phyloP scores from a whole-genome alignment of 2,888 invertebrate species.

The Caenorhabditis sp. region DNA sequence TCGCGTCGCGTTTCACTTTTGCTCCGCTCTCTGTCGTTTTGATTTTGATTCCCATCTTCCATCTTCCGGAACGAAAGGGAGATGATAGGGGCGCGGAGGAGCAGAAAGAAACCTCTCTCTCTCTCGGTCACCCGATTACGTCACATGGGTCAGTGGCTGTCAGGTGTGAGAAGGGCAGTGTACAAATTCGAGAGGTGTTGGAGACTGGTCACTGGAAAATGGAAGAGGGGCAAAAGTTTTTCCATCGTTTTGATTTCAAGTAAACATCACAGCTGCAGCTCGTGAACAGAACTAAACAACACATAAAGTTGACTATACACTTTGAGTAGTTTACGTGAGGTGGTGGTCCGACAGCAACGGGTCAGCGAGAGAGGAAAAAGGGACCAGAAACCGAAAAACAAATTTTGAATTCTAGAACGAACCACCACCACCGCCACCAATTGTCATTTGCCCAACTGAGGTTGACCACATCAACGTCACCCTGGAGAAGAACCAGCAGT shows the following conservation, averaged over 20 bases:
- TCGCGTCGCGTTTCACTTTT: too few species aligned
- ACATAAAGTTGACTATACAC: conserved; percentile 49
- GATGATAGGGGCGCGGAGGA: conserved; percentile 20
- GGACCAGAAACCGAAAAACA: background rate
- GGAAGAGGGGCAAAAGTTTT: conserved; percentile 3
- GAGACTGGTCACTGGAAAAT: conserved; percentile 48
- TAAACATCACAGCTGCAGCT: conserved; percentile 18
- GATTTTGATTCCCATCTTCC: too few species aligned
- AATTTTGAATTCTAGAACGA: conserved; percentile 57
- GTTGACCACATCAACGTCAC: conserved; percentile 80
- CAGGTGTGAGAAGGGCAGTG: conserved; percentile 48
- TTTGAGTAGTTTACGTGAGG: conserved; percentile 2
- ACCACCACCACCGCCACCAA: conserved; percentile 79
- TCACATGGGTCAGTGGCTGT: conserved; percentile 53
- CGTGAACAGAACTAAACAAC: conserved; percentile 28
- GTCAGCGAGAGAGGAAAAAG: too few species aligned
- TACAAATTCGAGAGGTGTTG: conserved; percentile 45
- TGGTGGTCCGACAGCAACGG: background rate
- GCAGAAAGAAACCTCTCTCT: background rate
- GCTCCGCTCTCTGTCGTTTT: too few species aligned
- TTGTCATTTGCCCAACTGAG: conserved; percentile 81
- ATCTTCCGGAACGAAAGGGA: conserved; percentile 21
- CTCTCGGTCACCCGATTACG: conserved; percentile 30
- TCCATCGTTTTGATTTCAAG: conserved; percentile 15
- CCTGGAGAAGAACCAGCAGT: conserved; percentile 82